Base-by-base conservation (phyloP, 2,797 vertebrate genomes). In the Arrhamphus sclerolepis region DNA sequence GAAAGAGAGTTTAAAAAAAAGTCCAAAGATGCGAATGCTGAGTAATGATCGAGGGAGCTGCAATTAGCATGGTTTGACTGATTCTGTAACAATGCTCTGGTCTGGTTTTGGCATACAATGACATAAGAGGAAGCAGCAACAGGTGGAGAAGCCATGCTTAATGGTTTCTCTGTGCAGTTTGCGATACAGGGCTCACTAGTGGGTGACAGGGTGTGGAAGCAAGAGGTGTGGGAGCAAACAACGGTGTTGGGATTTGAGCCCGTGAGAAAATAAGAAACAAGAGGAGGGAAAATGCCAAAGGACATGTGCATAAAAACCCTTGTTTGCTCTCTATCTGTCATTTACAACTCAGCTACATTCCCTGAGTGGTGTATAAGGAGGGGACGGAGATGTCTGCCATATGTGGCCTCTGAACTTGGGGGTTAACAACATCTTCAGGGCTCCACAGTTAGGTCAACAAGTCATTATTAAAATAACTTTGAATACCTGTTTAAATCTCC, bases 191-290 rank as follows among this genome's bases (percentile, higher is more conserved):
- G 77, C 84, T 88, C 85, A 87, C 63, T 75, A 70, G 56, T 59
- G 74, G 64, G 54, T 77, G 78, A 88, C 81, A 70, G 54, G 74
- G 84, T 81, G 89, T 80, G 85, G 83, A 88, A 77, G 75, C 69
- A 47, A 67, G 69, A 66, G 6, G 50, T 46, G 77, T 69, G 77
- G 64, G 62, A 57, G 72, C 16, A 46, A 66, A 65, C 70, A 26
- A 34, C 31, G 13, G 60, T 22, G 66, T 46, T 80, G 82, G 8
- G 82, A 89, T 79, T 53, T 80, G 85, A 90, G 78, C 79, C 81
- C 75, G 82, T 89, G 85, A 87, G 83, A 90, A 89, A 84, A 76
- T 50, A 7, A 54, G 56, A 48, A 63, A 72, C 50, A 60, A 68
- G 70, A 78, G 66, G 69, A 77, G 0, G 40, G 75, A 71, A 71